Evolutionary conservation across 2,113 vertebrate genomes (phyloP).

Genomic region (Dolichotis patagonum): DNA sequence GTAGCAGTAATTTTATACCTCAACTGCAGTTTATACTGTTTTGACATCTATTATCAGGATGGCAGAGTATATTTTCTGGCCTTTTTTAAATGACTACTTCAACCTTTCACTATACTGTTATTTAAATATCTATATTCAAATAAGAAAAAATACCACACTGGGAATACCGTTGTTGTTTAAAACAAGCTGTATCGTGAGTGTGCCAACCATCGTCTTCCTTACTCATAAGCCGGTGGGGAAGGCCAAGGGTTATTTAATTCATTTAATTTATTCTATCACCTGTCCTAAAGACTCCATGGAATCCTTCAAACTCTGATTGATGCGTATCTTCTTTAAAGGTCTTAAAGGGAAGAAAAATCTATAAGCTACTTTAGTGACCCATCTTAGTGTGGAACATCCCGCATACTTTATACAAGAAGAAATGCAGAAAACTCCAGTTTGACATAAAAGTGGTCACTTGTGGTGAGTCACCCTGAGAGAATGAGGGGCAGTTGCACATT

Average conservation of each 20-base stretch:
- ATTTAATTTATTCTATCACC: constrained; percentile 18
- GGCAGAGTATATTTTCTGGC: not conserved
- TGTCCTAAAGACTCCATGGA: not conserved
- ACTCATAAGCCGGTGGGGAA: not conserved
- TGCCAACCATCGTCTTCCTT: not conserved
- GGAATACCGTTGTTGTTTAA: constrained; percentile 31
- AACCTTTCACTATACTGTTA: too few relatives aligned
- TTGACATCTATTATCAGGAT: constrained; percentile 33
- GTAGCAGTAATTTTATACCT: constrained; percentile 52
- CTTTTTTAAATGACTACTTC: too few relatives aligned
- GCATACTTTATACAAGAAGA: constrained; percentile 73
- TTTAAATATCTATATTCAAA: not conserved
- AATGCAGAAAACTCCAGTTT: constrained; percentile 76
- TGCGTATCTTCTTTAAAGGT: constrained; percentile 64
- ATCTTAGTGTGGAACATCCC: not conserved
- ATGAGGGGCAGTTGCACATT: not conserved
- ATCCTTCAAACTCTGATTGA: constrained; percentile 39
- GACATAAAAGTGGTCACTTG: constrained; percentile 65
- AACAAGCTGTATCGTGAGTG: not conserved
- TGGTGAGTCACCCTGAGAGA: constrained; percentile 50
- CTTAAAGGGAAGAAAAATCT: constrained; percentile 60
- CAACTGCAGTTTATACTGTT: not conserved
- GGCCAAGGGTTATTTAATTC: not conserved
- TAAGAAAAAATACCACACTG: not conserved
- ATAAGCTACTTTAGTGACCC: constrained; percentile 36